Evolutionary conservation across 1,140 invertebrate species (phyloP).

Genomic region (Diachasma alloeum): DNA sequence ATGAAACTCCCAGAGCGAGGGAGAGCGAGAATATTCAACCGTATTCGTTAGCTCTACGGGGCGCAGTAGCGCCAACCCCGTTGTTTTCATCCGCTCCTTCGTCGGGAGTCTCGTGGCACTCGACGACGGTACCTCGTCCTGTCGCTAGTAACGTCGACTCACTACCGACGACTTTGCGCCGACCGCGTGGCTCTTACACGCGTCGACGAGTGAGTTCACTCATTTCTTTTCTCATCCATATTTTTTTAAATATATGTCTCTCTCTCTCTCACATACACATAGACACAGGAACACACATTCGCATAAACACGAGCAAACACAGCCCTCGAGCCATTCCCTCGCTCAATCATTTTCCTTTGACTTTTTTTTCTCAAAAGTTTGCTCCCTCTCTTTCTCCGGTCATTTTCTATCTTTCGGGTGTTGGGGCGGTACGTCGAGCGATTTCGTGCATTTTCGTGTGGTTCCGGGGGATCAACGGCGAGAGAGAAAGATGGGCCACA

Average conservation of each 20-base stretch:
- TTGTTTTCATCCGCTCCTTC: slow-evolving; percentile 2
- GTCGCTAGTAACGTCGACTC: slow-evolving; percentile 23
- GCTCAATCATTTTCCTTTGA: slow-evolving; percentile 10
- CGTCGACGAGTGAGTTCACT: slow-evolving; percentile 23
- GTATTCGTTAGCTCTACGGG: background rate
- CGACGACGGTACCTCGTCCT: slow-evolving; percentile 11
- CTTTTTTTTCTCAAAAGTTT: slow-evolving; percentile 2
- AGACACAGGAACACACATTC: background rate
- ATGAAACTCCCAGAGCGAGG: background rate
- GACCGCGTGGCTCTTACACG: slow-evolving; percentile 33
- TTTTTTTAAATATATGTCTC: background rate
- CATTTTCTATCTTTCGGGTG: slow-evolving; percentile 23
- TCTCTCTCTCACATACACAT: background rate
- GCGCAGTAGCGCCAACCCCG: background rate
- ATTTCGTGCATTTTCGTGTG: slow-evolving; percentile 52
- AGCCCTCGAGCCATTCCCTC: slow-evolving; percentile 13
- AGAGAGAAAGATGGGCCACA: slow-evolving; percentile 9
- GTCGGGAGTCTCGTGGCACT: slow-evolving; percentile 4
- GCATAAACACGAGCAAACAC: background rate
- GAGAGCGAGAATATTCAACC: background rate
- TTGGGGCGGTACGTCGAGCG: slow-evolving; percentile 30
- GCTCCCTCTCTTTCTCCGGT: slow-evolving; percentile 16
- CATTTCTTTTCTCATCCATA: background rate
- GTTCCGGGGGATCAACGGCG: slow-evolving; percentile 36
- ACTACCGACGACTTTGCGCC: slow-evolving; percentile 24